Conservation (phyloP, 2,888 invertebrate genomes). For the Xanthia togata region DNA sequence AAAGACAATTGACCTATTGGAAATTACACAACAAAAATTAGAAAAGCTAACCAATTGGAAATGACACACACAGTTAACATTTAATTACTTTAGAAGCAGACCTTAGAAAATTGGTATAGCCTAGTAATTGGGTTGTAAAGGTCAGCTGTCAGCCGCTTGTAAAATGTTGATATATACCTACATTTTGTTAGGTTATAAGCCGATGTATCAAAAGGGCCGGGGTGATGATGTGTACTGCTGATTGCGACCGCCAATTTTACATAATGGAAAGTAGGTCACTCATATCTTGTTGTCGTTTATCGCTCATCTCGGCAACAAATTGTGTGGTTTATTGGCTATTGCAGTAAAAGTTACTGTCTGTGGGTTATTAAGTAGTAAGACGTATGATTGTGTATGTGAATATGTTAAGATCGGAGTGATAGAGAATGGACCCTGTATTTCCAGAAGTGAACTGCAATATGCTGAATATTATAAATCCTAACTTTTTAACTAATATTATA, state of each 20-base stretch:
- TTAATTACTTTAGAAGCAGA: constrained; percentile 28
- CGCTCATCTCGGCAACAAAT: background rate
- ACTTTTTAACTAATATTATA: no score
- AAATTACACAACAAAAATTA: constrained; percentile 24
- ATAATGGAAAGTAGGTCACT: background rate
- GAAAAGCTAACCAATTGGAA: constrained; percentile 19
- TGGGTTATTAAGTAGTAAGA: no score
- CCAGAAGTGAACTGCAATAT: background rate
- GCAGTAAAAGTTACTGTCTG: background rate
- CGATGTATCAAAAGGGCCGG: background rate
- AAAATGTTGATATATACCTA: constrained; percentile 8
- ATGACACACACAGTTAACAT: constrained; percentile 15
- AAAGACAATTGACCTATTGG: background rate
- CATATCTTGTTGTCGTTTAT: background rate
- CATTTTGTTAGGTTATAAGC: background rate
- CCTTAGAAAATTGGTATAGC: constrained; percentile 7
- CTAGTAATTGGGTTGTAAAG: constrained; percentile 31
- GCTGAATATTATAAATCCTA: background rate
- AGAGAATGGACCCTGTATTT: background rate
- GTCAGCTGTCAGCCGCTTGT: background rate
- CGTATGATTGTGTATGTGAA: background rate
- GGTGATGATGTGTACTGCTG: background rate
- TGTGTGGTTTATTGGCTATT: background rate
- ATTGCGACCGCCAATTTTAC: background rate
- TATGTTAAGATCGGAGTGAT: background rate